Evolutionary conservation across 2,797 vertebrate species (phyloP).

Genomic region (Limosa lapponica): DNA sequence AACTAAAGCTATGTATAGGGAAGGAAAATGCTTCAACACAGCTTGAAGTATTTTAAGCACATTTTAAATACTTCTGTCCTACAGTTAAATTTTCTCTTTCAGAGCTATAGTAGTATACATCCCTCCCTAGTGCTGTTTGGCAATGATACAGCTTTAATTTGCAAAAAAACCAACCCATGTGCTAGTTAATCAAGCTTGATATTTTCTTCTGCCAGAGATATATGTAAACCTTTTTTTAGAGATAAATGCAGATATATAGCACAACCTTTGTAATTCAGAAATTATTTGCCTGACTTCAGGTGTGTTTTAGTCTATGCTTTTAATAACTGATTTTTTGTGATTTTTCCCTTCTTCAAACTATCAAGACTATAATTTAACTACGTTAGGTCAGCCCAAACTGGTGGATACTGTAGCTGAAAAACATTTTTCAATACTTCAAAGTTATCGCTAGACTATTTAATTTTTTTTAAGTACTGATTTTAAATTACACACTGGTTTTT

Average conservation of each 20-base stretch:
- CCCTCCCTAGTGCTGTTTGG: background rate
- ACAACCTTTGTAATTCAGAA: background rate
- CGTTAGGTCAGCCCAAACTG: background rate
- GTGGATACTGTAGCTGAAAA: background rate
- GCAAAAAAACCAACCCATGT: background rate
- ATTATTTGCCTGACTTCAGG: background rate
- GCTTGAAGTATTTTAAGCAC: background rate
- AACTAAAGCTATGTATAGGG: rapidly evolving
- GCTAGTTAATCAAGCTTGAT: background rate
- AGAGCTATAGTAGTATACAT: background rate
- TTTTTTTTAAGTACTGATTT: background rate
- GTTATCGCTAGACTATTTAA: background rate
- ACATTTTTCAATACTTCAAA: background rate
- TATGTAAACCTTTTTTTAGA: background rate
- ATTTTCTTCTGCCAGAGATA: background rate
- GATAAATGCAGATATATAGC: background rate
- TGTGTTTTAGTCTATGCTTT: background rate
- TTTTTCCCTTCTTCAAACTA: background rate
- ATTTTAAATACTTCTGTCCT: background rate
- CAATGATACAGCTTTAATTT: background rate
- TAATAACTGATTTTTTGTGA: background rate
- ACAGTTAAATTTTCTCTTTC: background rate
- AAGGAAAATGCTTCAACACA: background rate
- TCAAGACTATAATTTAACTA: background rate
- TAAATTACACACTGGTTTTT: conserved; percentile 5